Base-by-base conservation (phyloP, 2,888 invertebrate genomes). In the Eupithecia subumbrata region DNA sequence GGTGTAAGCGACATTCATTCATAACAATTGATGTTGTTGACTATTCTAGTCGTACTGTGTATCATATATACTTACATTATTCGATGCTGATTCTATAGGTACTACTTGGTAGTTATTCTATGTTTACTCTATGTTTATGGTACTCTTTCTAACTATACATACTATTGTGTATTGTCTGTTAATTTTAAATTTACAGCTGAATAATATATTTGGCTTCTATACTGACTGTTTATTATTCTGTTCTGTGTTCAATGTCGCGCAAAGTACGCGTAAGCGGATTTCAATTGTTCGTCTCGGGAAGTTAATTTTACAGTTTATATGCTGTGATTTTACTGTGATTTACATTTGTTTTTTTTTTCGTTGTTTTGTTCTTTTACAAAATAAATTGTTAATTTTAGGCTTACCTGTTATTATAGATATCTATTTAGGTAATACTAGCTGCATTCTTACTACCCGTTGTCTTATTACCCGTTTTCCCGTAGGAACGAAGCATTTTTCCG, bases 191-290 rank as follows among this genome's bases (percentile, higher is more conserved):
- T 40, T 37, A n/a, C n/a, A n/a, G n/a, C n/a, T n/a, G 40, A 40
- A 34, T 14, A 18, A 8, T 37, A n/a, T 37, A n/a, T 34, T 66
- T 18, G n/a, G 37, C 11, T 67, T 40, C 5, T 14, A 25, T 70
- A 76, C 56, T 43, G 25, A 71, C 75, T 75, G 43, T 43, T n/a
- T 67, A 43, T 14, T 37, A 68, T 71, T 70, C 75, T 73, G 87
- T 89, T 90, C 85, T 88, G 82, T 85, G 87, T 88, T 93, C 92
- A 93, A 93, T 93, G 92, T 89, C 92, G 88, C 86, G 82, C 87
- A 83, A 88, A 86, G 87, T 88, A 85, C 85, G 82, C 84, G 70
- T 80, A 73, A 78, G 76, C 78, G 73, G 76, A 81, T 78, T 81
- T 78, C 83, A 79, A 80, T 81, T 80, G 80, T 82, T 79, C 75